These are phyloP conservation scores for Montipora sp. DNA, from an alignment of 64 coral and sea anemone genomes.

Conservation along the genomic window DNA sequence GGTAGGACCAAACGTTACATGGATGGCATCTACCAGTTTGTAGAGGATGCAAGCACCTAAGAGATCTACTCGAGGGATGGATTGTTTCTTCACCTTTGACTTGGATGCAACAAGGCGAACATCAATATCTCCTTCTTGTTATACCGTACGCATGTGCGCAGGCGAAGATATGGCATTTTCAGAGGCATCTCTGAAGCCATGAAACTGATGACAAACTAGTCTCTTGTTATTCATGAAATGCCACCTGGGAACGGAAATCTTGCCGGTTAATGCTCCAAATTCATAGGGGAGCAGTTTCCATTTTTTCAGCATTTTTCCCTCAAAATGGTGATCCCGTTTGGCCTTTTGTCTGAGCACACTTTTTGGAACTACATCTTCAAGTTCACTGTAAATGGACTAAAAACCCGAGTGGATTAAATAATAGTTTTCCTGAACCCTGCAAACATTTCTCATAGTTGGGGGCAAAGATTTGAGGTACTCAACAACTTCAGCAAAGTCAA, in stretches of 20 bases:
- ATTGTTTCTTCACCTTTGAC: constrained; percentile 13
- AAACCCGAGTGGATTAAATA: constrained; percentile 18
- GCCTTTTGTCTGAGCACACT: not conserved
- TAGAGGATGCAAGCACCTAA: not conserved
- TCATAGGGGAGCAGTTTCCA: not conserved
- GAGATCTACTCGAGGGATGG: not conserved
- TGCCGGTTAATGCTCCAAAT: not conserved
- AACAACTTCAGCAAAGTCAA: not conserved
- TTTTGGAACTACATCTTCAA: constrained; percentile 30
- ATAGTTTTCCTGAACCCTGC: not conserved
- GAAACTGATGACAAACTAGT: not conserved
- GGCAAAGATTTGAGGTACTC: not conserved
- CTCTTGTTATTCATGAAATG: not conserved
- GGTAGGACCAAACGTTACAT: not conserved
- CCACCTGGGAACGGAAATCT: not conserved
- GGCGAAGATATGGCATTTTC: constrained; percentile 21
- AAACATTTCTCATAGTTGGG: constrained; percentile 13
- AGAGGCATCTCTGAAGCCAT: constrained; percentile 36
- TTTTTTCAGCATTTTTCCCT: not conserved
- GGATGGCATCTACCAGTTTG: not conserved
- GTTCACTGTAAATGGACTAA: constrained; percentile 25
- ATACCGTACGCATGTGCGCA: constrained; percentile 6
- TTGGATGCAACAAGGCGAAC: not conserved
- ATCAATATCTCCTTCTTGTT: not conserved
- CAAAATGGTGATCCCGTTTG: constrained; percentile 11